A percentile compares a stretch with the other conserved stretches of the same genome.
Conservation (phyloP, 2,797 vertebrate genomes). For the Chrysocyon brachyurus region DNA sequence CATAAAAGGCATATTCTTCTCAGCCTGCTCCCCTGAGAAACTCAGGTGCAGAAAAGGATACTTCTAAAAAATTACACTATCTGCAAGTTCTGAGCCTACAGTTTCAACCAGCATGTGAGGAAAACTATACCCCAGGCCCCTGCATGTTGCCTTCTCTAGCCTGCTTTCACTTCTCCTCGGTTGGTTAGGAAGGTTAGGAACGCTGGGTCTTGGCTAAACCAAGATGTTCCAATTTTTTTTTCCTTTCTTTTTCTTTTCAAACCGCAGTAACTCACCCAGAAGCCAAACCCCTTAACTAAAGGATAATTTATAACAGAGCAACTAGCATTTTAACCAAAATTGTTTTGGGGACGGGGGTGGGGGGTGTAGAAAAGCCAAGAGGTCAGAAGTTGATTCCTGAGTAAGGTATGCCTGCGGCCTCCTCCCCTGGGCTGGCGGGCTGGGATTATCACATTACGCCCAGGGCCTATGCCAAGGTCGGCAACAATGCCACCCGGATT, state of each 20-base stretch:
- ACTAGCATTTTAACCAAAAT: conserved; percentile 79
- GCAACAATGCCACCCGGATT: conserved; percentile 66
- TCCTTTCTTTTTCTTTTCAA: conserved; percentile 66
- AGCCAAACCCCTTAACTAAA: conserved; percentile 78
- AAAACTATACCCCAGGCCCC: background rate
- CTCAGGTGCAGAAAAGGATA: background rate
- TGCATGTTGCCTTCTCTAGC: background rate
- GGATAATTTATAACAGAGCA: conserved; percentile 79
- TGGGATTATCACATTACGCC: conserved; percentile 80
- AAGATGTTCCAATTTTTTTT: conserved; percentile 60
- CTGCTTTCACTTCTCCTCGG: background rate
- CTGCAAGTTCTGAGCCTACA: background rate
- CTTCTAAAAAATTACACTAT: background rate
- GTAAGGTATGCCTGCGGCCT: conserved; percentile 57
- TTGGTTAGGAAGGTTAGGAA: background rate
- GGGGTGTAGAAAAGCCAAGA: background rate
- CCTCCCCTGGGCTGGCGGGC: conserved; percentile 14
- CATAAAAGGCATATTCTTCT: background rate
- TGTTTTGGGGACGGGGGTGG: background rate
- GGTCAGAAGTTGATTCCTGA: conserved; percentile 84
- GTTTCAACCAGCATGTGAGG: background rate
- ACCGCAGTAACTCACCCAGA: conserved; percentile 82
- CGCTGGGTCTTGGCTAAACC: conserved; percentile 62
- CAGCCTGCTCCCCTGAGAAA: background rate
- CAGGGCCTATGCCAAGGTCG: conserved; percentile 18